A percentile compares a stretch with the other conserved stretches of the same genome.
Conservation (phyloP, 2,113 vertebrate species). For the Zapornia atra region DNA sequence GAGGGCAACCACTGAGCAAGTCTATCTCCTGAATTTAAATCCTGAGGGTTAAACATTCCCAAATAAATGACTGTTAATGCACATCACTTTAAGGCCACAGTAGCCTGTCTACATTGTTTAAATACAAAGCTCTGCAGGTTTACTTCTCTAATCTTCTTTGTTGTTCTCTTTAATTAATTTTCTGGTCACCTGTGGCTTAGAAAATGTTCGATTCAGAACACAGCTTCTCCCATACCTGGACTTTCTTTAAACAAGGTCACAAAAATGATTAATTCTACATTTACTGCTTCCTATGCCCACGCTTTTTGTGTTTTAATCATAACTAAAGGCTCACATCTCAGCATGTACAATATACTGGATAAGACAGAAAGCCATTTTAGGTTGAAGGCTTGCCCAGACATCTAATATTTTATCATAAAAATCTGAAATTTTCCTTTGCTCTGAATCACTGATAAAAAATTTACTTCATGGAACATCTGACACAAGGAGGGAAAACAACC, state of each 20-base stretch:
- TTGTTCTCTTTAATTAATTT: neutral
- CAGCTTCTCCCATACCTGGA: neutral
- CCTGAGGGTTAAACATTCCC: neutral
- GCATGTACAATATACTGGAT: neutral
- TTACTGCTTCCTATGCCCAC: neutral
- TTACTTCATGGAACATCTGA: neutral
- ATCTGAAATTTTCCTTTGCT: neutral
- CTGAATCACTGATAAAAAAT: neutral
- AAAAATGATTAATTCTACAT: neutral
- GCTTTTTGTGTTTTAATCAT: neutral
- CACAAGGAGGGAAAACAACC: neutral
- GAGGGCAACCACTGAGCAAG: neutral
- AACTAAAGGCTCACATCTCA: neutral
- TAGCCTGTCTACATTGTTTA: neutral
- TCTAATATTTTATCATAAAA: neutral
- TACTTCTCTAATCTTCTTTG: neutral
- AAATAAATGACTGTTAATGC: neutral
- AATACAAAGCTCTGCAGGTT: neutral
- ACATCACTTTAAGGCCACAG: neutral
- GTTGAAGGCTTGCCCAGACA: slow-evolving; percentile 18
- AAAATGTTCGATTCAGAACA: neutral
- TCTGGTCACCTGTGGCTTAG: neutral
- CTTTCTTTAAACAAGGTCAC: slow-evolving; percentile 30
- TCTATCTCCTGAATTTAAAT: neutral
- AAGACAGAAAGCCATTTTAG: neutral